Percentiles rank a stretch among this genome's conserved stretches.
phyloP scores from a whole-genome alignment of 2,888 invertebrate genomes.

The Callimorpha dominula region DNA sequence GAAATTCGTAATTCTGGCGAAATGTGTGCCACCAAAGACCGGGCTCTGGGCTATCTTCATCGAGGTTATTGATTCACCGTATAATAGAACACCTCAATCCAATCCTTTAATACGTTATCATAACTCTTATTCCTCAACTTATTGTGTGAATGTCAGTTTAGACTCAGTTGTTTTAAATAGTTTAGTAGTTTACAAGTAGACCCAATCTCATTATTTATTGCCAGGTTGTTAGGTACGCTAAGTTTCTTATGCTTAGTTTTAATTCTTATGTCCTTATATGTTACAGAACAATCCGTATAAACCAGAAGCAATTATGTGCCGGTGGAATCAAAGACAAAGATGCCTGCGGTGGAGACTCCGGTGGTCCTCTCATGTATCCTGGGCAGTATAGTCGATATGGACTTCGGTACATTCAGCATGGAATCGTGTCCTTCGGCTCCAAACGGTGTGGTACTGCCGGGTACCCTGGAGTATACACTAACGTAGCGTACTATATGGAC shows the following conservation, averaged over 20 bases:
- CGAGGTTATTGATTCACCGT: no score
- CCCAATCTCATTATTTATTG: no score
- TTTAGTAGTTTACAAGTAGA: no score
- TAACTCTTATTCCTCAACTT: no score
- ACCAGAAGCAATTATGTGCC: slow-evolving; percentile 84
- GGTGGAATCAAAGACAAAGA: slow-evolving; percentile 85
- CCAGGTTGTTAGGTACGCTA: no score
- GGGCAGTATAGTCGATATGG: slow-evolving; percentile 65
- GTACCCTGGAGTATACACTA: slow-evolving; percentile 88
- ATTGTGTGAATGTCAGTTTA: no score
- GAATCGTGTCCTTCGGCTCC: slow-evolving; percentile 87
- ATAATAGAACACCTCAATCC: no score
- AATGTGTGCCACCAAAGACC: no score
- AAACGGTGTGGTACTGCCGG: slow-evolving; percentile 81
- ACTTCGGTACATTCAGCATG: slow-evolving; percentile 86
- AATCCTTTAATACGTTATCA: no score
- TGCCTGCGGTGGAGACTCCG: slow-evolving; percentile 90
- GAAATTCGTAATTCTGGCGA: no score
- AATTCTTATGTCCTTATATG: not conserved
- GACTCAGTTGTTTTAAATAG: no score
- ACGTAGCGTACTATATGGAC: slow-evolving; percentile 82
- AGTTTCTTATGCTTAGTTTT: not conserved
- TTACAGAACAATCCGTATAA: slow-evolving; percentile 63
- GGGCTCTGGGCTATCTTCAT: no score
- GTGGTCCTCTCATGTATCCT: slow-evolving; percentile 88